Base-by-base conservation (phyloP, 1,140 invertebrate species). In the Diorhabda elongata region DNA sequence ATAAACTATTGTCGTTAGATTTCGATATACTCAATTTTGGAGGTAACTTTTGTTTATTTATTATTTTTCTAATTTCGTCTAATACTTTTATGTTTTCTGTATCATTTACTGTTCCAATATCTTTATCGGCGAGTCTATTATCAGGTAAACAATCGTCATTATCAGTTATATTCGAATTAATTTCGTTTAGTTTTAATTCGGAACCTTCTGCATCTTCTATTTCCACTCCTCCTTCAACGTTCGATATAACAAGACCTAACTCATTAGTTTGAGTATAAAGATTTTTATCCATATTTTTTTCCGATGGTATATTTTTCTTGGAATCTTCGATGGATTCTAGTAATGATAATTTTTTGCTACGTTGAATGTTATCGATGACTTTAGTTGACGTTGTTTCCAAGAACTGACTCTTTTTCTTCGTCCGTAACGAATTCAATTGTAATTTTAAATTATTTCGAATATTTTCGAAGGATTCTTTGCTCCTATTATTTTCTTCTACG, bases 341-440 rank as follows among this genome's bases (percentile, higher is more conserved):
- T 8, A 9, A 43, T 56, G 59, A 43, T 8, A 26, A 42, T 66
- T 71, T 64, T 58, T 9, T 60, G 7, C 26, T 58, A 5, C 57
- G 59, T 3, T 42, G 43, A 47, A 62, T 64, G 47, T 6, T 11
- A 41, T 57, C 61, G 3, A 52, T 11, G 8, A 68, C 45, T 47
- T 67, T 67, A 5, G 58, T 68, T 67, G 11, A 9, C 63, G 57
- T 4, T 61, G 47, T 6, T 66, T 66, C 45, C 3, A 71, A 11
- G 11, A 69, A 60, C 58, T 72, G 56, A n/a, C 52, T 56, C 61
- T 73, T 76, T 64, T 75, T 77, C 65, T 64, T 72, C 59, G 67
- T 74, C 58, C 76, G 69, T 58, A 77, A 65, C 3, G 56, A 73
- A 52, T 58, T 70, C 56, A 76, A 63, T 71, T 77, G 76, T 42